phyloP scores from a whole-genome alignment of 2,113 vertebrate species.

The Pedionomus torquatus region DNA sequence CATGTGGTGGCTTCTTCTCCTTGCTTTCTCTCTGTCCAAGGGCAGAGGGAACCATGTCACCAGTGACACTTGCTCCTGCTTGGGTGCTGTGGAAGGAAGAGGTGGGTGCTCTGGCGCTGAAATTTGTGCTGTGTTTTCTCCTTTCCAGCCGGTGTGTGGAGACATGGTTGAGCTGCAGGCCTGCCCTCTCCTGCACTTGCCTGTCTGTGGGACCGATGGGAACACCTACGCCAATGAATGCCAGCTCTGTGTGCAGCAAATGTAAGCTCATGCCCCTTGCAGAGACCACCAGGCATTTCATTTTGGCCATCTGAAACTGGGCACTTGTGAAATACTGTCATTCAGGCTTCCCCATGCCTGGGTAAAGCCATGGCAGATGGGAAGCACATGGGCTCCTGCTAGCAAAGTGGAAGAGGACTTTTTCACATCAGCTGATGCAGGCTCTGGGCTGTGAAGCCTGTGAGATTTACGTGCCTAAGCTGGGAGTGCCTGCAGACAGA shows the following conservation, averaged over 20 bases:
- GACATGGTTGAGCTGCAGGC: background rate
- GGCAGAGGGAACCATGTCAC: background rate
- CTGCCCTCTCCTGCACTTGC: slow-evolving; percentile 77
- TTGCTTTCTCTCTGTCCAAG: background rate
- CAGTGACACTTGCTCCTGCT: background rate
- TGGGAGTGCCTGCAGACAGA: background rate
- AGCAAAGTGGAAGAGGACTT: background rate
- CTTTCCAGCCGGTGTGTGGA: background rate
- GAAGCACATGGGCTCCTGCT: background rate
- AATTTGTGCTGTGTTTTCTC: background rate
- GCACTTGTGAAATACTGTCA: background rate
- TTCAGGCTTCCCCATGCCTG: background rate
- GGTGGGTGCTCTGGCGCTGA: background rate
- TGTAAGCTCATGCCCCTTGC: background rate
- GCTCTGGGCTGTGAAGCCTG: background rate
- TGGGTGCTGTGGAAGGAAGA: background rate
- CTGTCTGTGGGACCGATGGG: slow-evolving; percentile 82
- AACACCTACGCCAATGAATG: slow-evolving; percentile 85
- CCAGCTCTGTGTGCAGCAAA: slow-evolving; percentile 71
- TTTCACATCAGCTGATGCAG: background rate
- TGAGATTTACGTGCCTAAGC: background rate
- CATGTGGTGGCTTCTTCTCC: fast-evolving
- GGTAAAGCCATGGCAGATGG: background rate
- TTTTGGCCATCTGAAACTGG: background rate
- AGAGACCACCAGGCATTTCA: background rate